Percentiles rank a stretch among this genome's conserved stretches.
These are phyloP conservation scores for Odontothrips loti DNA, from an alignment of 2,888 invertebrate genomes.

Conservation along the genomic window DNA sequence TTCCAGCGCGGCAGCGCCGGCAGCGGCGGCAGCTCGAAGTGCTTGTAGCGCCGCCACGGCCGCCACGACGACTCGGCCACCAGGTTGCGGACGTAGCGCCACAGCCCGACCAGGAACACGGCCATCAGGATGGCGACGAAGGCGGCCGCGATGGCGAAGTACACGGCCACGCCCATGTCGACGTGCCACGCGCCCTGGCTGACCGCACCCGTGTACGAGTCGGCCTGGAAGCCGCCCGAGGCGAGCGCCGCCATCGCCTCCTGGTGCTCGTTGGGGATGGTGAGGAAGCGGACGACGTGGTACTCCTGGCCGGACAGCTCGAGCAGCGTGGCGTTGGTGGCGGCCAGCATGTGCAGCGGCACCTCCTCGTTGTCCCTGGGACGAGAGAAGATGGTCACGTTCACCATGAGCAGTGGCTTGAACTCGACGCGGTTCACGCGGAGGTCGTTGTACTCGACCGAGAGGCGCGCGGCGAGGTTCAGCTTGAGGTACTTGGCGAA, in stretches of 20 bases:
- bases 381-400: constrained; percentile 43
- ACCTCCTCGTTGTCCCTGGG: constrained; percentile 41
- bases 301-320: constrained; percentile 45
- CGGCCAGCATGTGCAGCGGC: constrained; percentile 42
- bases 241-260: constrained; percentile 39
- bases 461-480: constrained; percentile 44
- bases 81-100: constrained; percentile 35
- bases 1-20: constrained; percentile 34
- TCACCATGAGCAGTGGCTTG: constrained; percentile 43
- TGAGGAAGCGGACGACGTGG: constrained; percentile 40
- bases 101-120: constrained; percentile 37
- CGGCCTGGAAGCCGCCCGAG: constrained; percentile 36
- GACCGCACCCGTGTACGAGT: constrained; percentile 36
- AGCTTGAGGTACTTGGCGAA: constrained; percentile 44
- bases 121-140: constrained; percentile 38
- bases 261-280: constrained; percentile 37
- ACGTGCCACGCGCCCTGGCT: constrained; percentile 37
- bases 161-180: constrained; percentile 42
- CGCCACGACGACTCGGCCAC: constrained; percentile 37
- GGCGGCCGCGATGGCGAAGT: constrained; percentile 40
- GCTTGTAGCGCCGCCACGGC: constrained; percentile 40
- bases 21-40: constrained; percentile 36
- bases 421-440: constrained; percentile 42
- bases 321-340: constrained; percentile 43
- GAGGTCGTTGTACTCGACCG: constrained; percentile 43